Percentiles rank a stretch among this genome's conserved stretches.
phyloP scores from a whole-genome alignment of 2,113 vertebrate species.

The Entosphenus tridentatus region DNA sequence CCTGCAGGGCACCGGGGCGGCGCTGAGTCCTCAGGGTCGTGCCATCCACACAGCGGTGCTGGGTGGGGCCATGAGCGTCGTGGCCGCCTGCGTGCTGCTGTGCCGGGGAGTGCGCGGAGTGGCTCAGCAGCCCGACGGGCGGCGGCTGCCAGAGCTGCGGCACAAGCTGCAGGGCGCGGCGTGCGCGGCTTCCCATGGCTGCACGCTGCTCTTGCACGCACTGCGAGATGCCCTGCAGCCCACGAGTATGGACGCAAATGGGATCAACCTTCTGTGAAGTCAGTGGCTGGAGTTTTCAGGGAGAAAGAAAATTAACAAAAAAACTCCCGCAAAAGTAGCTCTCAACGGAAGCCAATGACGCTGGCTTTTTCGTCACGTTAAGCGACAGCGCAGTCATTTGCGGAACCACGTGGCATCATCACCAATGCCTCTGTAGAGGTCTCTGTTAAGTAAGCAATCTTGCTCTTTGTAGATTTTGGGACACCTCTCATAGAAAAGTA shows the following conservation, averaged over 20 bases:
- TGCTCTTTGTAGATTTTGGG: no score
- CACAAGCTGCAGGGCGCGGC: conserved; percentile 67
- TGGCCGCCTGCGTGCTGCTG: conserved; percentile 89
- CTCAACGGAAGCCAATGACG: no score
- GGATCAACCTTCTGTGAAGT: conserved; percentile 4
- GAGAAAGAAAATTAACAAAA: no score
- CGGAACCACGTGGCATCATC: no score
- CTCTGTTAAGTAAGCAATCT: no score
- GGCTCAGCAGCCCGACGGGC: conserved; percentile 24
- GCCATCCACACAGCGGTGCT: conserved; percentile 86
- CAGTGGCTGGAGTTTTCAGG: neutral
- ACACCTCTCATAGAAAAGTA: no score
- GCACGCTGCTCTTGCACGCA: conserved; percentile 91
- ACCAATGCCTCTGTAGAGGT: no score
- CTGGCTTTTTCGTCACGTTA: no score
- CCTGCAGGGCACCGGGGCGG: conserved; percentile 69
- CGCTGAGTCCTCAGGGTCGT: conserved; percentile 61
- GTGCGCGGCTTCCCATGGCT: conserved; percentile 79
- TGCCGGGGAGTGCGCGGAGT: conserved; percentile 95
- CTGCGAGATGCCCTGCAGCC: conserved; percentile 34
- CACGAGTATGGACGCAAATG: neutral
- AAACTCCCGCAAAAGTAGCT: no score
- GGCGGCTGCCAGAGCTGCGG: conserved; percentile 17
- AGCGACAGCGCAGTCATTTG: no score
- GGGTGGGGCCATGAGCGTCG: conserved; percentile 93